These are phyloP conservation scores for Orchestes rusci DNA, from an alignment of 2,888 invertebrate species.

Conservation along the genomic window DNA sequence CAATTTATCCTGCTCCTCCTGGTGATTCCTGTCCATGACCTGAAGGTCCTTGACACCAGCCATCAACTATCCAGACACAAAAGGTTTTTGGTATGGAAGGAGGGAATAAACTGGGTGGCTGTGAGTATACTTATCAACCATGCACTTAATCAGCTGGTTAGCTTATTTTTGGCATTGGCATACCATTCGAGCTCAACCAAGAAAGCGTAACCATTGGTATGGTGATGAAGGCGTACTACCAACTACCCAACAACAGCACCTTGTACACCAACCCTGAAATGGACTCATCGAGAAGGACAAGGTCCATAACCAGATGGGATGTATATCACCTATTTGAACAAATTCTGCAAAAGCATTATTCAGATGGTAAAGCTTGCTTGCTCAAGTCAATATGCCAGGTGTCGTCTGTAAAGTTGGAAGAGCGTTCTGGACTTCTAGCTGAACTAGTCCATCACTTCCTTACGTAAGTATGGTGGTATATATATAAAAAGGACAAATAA, in stretches of 20 bases:
- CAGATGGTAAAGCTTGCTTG: slow-evolving; percentile 60
- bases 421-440: slow-evolving; percentile 59
- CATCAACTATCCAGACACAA: slow-evolving; percentile 41
- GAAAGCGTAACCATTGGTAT: slow-evolving; percentile 57
- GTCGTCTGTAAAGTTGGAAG: slow-evolving; percentile 47
- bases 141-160: slow-evolving; percentile 33
- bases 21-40: no score
- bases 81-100: slow-evolving; percentile 53
- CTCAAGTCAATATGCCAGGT: slow-evolving; percentile 70
- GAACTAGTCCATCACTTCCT: slow-evolving; percentile 60
- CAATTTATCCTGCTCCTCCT: no score
- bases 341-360: slow-evolving; percentile 42
- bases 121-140: slow-evolving; percentile 39
- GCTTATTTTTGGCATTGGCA: slow-evolving; percentile 61
- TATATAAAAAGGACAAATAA: no score
- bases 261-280: slow-evolving; percentile 48
- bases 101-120: slow-evolving; percentile 54
- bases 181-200: slow-evolving; percentile 57
- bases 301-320: slow-evolving; percentile 38
- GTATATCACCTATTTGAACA: slow-evolving; percentile 36
- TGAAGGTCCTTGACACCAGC: slow-evolving; percentile 28
- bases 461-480: slow-evolving; percentile 59
- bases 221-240: slow-evolving; percentile 61
- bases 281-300: slow-evolving; percentile 31
- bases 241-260: slow-evolving; percentile 56